Base-by-base conservation (phyloP, 2,113 vertebrate species). In the Spilogale gracilis region DNA sequence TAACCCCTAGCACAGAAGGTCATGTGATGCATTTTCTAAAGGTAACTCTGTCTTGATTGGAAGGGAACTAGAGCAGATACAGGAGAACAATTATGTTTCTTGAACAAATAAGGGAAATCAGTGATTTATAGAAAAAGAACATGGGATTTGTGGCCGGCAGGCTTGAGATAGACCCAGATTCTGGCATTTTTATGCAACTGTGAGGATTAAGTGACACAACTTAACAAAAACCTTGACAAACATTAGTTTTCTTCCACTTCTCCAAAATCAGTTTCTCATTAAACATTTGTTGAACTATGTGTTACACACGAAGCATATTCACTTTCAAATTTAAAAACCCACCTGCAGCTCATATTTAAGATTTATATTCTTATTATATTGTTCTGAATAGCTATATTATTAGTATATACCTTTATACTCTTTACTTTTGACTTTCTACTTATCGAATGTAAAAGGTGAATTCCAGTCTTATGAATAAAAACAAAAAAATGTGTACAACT, bases 401-500 rank as follows among this genome's bases (percentile, higher is more conserved):
- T 67, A 89, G 43, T 38, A 83, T 6, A 2, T n/a, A 89, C 9
- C 3, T 86, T 90, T 80, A 67, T 38, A 76, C 12, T 50, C 96
- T 95, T 48, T 89, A 82, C 21, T 84, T n/a, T 89, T 84, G 30
- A 71, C 43, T 63, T 56, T 56, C 12, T 95, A 91, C 78, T 56
- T 96, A 45, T 89, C 94, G 84, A 93, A 60, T 65, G 54, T 71
- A 43, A 88, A 86, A 94, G 79, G 25, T 32, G 82, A 82, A 93
- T 32, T 71, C 2, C 14, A 85, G 6, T 65, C 25, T 65, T 91
- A 88, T 54, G 25, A 63, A 71, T 73, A 73, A 93, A 97, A 95
- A 78, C 7, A 65, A 95, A 92, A 95, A 96, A 94, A 4, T 74
- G 78, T 43, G 83, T 20, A 80, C 82, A 95, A 91, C 61, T 89